Base-by-base conservation (phyloP, 2,113 vertebrate genomes). In the Sinocyclocheilus grahami region DNA sequence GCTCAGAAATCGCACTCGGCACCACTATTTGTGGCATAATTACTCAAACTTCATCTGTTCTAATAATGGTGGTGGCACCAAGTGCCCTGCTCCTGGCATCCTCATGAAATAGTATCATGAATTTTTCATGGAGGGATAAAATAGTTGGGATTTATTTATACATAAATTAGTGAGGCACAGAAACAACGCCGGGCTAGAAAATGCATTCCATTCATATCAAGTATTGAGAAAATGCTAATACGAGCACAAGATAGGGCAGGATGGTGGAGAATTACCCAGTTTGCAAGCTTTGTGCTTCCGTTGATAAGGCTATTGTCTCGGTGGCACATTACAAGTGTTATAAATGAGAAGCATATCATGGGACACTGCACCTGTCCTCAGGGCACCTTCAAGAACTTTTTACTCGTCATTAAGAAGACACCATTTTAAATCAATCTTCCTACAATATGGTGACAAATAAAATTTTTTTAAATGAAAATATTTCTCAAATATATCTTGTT, bases 91-190 rank as follows among this genome's bases (percentile, higher is more conserved):
- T 87, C 62, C 46, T 3, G 55, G 90, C 89, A 46, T 78, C 60
- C 72, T 58, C 62, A 72, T 13, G 53, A 82, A 82, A 77, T 5
- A 58, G 75, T 51, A 39, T 85, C 77, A 89, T 90, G 85, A 89
- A 89, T 92, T 87, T 91, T 91, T 91, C 78, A 90, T 87, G 22
- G 69, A 60, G 78, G 89, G 89, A 92, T 84, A 87, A 90, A 93
- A 90, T 77, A 22, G 82, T 78, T 86, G 69, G 86, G 88, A 91
- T 90, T 86, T 92, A 86, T 82, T 87, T 80, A 84, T 75, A 69
- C 91, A 92, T 83, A 72, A 72, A 83, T 93, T 92, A 93, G 89
- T 37, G 75, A 79, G 60, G 65, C 85, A 86, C 83, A 88, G 78
- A 83, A 78, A 91, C 67, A 81, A 85, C 46, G 65, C 22, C 80